phyloP scores from a whole-genome alignment of 1,140 invertebrate genomes.

The Daktulosphaira vitifoliae region DNA sequence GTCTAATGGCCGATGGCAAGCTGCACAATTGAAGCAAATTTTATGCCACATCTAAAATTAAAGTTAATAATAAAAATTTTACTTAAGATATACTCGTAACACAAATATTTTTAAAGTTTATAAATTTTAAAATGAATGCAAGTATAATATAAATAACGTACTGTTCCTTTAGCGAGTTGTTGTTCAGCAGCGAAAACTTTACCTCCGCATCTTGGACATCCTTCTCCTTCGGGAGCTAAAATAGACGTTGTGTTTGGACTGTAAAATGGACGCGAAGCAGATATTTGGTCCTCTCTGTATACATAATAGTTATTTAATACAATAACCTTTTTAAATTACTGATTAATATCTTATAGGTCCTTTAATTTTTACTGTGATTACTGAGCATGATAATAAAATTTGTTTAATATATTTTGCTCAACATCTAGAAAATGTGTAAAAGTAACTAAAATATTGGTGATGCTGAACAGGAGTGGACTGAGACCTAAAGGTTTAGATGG shows the following conservation, averaged over 20 bases:
- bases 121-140: too few relatives aligned
- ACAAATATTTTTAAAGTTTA: too few relatives aligned
- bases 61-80: background rate
- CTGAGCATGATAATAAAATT: conserved; percentile 18
- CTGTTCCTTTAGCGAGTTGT: conserved; percentile 82
- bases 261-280: conserved; percentile 61
- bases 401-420: too few relatives aligned
- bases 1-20: conserved; percentile 89
- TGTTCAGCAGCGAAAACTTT: conserved; percentile 91
- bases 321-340: background rate
- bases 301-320: conserved; percentile 29
- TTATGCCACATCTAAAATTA: conserved; percentile 78
- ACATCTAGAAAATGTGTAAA: too few relatives aligned
- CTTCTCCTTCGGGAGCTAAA: conserved; percentile 75
- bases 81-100: too few relatives aligned
- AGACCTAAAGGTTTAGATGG: too few relatives aligned
- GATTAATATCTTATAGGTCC: background rate
- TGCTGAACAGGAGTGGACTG: too few relatives aligned
- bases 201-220: conserved; percentile 83
- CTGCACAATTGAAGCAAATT: conserved; percentile 83
- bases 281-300: conserved; percentile 70
- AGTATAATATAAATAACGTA: conserved; percentile 42
- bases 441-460: too few relatives aligned
- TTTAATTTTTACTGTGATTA: background rate
- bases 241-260: conserved; percentile 80